Base-by-base conservation (phyloP, 2,113 vertebrate genomes). In the Bostrychus sinensis region DNA sequence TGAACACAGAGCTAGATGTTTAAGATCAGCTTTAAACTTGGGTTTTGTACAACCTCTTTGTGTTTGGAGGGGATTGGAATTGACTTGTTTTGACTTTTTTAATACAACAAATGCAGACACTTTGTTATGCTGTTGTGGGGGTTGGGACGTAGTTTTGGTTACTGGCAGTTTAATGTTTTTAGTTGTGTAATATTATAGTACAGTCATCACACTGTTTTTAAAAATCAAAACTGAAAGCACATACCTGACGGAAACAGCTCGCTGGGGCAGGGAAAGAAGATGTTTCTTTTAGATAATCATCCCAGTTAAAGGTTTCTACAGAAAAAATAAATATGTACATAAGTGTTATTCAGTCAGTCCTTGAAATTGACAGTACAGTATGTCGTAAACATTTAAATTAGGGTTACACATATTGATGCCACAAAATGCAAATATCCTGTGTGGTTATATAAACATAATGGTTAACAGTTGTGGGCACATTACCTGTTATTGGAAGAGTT, bases 231-330 rank as follows among this genome's bases (percentile, higher is more conserved):
- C 1, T 1, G 42, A 20, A 8, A n/a, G 16, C 1, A 34, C 72
- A 11, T 93, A 98, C 96, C 96, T 98, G 97, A 92, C 93, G 94
- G 79, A 97, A 98, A 84, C 87, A 98, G 72, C 92, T 90, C 0
- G 93, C 77, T 66, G 96, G 93, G 59, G 95, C 96, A 37, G 94
- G 92, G 60, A 83, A 6, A 12, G 95, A 93, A 25, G 93, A 94
- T 25, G 94, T 96, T 85, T 96, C 93, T 87, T 96, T 94, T 65
- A 99, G 92, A 83, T 98, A 99, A 50, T 92, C 91, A 69, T 96
- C 94, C 96, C 97, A 99, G 56, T 89, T 92, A 89, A 98, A 98
- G 20, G 90, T 70, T 65, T 95, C 96, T 94, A 68, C 62, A 80
- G 78, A 66, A 83, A 79, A 62, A 84, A 53, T 7, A 16, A 56